A percentile compares a stretch with the other conserved stretches of the same genome.
phyloP scores from a whole-genome alignment of 2,797 vertebrate species.

The Columba guinea region DNA sequence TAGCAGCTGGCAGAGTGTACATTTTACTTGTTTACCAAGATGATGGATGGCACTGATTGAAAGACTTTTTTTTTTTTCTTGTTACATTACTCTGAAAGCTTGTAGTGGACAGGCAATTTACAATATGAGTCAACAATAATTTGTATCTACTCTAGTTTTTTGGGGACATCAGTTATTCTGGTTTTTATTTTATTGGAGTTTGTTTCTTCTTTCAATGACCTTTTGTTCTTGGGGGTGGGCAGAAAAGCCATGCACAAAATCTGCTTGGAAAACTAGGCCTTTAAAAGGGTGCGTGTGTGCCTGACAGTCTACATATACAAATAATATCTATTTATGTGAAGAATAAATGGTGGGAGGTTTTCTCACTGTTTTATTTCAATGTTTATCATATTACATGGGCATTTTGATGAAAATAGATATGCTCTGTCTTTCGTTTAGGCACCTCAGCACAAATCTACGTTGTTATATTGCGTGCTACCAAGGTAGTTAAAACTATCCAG shows the following conservation, averaged over 20 bases:
- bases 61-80: constrained; percentile 22
- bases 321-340: not conserved
- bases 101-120: constrained; percentile 38
- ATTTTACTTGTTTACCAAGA: constrained; percentile 41
- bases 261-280: not conserved
- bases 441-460: constrained; percentile 42
- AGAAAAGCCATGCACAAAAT: not conserved
- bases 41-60: constrained; percentile 53
- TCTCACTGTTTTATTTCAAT: constrained; percentile 47
- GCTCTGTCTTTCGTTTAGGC: constrained; percentile 57
- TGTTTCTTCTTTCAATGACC: not conserved
- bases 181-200: not conserved
- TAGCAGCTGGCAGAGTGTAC: constrained; percentile 46
- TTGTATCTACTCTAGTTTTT: constrained; percentile 20
- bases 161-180: not conserved
- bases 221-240: not conserved
- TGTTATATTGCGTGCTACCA: constrained; percentile 48
- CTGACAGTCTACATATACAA: not conserved
- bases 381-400: constrained; percentile 51
- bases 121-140: constrained; percentile 19
- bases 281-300: not conserved
- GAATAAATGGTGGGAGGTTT: not conserved
- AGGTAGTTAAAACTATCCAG: constrained; percentile 49
- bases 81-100: constrained; percentile 44
- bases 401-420: constrained; percentile 12